Base-by-base conservation (phyloP, 2,113 vertebrate species). In the Siphamia tubifer region DNA sequence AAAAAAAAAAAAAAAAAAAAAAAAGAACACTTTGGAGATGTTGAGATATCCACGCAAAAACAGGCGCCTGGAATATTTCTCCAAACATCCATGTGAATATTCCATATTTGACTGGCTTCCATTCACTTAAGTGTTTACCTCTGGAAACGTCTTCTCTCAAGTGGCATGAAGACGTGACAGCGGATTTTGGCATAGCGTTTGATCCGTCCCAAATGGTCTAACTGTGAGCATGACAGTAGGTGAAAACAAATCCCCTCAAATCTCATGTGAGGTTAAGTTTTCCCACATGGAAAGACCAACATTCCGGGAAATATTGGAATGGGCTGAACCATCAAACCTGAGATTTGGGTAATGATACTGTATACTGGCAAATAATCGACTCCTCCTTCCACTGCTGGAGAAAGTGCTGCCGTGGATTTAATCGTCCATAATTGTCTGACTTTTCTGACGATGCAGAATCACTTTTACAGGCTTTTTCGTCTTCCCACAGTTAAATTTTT, bases 101-200 rank as follows among this genome's bases (percentile, higher is more conserved):
- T 56, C 23, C 55, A 40, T 49, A 61, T 79, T 68, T 25, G 64
- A 76, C 53, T 38, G 60, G 44, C 60, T 47, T 60, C 31, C 70
- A 15, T 30, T 47, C 54, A n/a, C 39, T 38, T 27, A 9, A 71
- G 54, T 57, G 63, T 74, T 86, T 65, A 75, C 57, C 24, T 31
- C 66, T 78, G 54, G 47, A 56, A 69, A 55, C 13, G 44, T 65
- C 15, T 43, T 42, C 65, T 78, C 75, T 64, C 48, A 44, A 78
- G 82, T 55, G 55, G 74, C 68, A 53, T 24, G 36, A 61, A 83
- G 77, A 85, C 42, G 30, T 54, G 81, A 87, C 68, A 55, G 81
- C 8, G 16, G 56, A 56, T 54, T 47, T 28, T 77, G 68, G 78
- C 73, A 6, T 32, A 1, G 2, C 0, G 13, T 53, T 38, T n/a